phyloP scores from a whole-genome alignment of 1,140 invertebrate species.

The Sinonovacula constricta region DNA sequence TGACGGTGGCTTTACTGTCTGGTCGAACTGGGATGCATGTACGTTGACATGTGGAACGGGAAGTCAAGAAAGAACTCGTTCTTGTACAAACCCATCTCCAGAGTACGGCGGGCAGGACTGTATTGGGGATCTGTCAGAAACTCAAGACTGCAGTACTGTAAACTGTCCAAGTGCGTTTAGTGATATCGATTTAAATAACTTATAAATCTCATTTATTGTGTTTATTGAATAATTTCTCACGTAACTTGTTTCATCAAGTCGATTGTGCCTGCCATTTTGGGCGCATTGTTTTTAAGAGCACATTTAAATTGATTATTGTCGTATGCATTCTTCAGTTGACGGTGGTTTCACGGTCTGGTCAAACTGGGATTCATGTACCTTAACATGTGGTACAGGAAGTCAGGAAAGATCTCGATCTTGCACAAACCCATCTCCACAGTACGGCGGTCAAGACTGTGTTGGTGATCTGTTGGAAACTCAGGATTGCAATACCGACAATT shows the following conservation, averaged over 20 bases:
- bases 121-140: conserved; percentile 2
- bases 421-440: neutral
- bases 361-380: conserved; percentile 4
- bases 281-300: too few species aligned
- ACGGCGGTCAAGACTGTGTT: neutral
- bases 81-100: conserved; percentile 51
- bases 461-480: neutral
- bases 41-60: conserved; percentile 52
- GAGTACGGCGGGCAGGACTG: conserved; percentile 44
- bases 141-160: conserved; percentile 32
- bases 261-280: too few species aligned
- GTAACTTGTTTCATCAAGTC: too few species aligned
- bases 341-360: conserved; percentile 29
- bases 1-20: conserved; percentile 52
- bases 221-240: too few species aligned
- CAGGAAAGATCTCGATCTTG: conserved; percentile 6
- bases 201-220: too few species aligned
- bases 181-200: too few species aligned
- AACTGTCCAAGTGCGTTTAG: conserved; percentile 25
- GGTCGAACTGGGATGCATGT: conserved; percentile 21
- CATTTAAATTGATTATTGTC: too few species aligned
- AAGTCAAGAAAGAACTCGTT: conserved; percentile 12
- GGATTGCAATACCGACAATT: neutral
- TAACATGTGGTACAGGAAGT: conserved; percentile 2
- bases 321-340: conserved; percentile 41